Conservation (phyloP, 2,888 invertebrate species). For the Carpatolechia fugitivella region DNA sequence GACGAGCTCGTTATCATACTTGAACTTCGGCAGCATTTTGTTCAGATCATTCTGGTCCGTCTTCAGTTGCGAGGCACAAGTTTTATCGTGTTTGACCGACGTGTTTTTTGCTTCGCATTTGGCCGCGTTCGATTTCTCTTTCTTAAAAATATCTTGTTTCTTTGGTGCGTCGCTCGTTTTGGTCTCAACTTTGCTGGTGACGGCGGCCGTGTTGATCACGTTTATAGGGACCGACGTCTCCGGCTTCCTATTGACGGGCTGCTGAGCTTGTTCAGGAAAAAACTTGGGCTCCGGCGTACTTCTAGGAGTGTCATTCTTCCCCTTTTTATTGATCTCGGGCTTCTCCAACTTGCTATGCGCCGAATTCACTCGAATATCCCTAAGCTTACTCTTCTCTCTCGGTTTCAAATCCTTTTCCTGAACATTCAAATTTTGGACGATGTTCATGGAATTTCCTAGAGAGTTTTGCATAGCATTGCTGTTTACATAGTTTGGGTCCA, state of each 20-base stretch:
- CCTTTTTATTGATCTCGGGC: conserved; percentile 56
- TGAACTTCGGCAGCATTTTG: conserved; percentile 75
- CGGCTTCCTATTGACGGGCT: conserved; percentile 56
- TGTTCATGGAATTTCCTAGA: conserved; percentile 56
- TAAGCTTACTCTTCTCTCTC: conserved; percentile 66
- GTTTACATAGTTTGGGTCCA: conserved; percentile 54
- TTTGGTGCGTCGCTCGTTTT: conserved; percentile 68
- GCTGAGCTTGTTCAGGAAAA: conserved; percentile 65
- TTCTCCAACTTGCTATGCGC: conserved; percentile 75
- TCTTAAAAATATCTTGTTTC: conserved; percentile 76
- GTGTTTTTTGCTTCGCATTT: conserved; percentile 61
- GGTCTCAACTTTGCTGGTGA: conserved; percentile 58
- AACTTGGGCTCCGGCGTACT: conserved; percentile 69
- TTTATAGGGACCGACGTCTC: conserved; percentile 72
- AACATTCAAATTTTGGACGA: conserved; percentile 34
- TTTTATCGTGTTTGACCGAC: conserved; percentile 69
- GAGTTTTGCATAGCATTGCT: conserved; percentile 50
- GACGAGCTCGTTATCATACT: conserved; percentile 75
- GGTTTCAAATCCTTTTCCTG: conserved; percentile 62
- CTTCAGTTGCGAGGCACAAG: conserved; percentile 62
- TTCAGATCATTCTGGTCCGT: conserved; percentile 73
- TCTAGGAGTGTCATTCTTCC: conserved; percentile 59
- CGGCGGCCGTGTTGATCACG: conserved; percentile 62
- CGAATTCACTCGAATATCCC: conserved; percentile 72
- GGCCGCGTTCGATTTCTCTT: conserved; percentile 63